A percentile compares a stretch with the other conserved stretches of the same genome.
Conservation (phyloP, 2,888 invertebrate species). For the Gymnosoma rotundatum region DNA sequence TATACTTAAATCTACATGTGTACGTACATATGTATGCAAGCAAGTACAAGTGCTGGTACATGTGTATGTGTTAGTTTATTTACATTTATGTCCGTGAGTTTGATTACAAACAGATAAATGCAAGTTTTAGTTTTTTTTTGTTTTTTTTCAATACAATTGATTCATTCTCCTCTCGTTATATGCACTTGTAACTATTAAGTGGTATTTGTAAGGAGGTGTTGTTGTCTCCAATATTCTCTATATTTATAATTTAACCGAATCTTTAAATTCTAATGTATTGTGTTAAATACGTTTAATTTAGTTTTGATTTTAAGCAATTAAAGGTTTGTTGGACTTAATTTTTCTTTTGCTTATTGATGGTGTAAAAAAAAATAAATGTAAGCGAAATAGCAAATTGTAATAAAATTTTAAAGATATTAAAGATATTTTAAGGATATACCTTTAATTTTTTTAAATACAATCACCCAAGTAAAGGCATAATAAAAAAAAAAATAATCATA, state of each 20-base stretch:
- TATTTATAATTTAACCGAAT: constrained; percentile 47
- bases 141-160: constrained; percentile 1
- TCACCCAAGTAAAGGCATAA: not conserved
- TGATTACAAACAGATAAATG: constrained; percentile 66
- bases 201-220: constrained; percentile 60
- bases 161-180: constrained; percentile 41
- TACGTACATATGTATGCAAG: not conserved
- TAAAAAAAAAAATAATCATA: not conserved
- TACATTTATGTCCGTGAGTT: constrained; percentile 63
- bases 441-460: not conserved
- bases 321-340: constrained; percentile 35
- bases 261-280: constrained; percentile 67
- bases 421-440: not conserved
- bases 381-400: not conserved
- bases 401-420: not conserved
- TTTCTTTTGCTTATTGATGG: not conserved
- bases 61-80: constrained; percentile 39
- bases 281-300: constrained; percentile 60
- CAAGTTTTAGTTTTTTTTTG: constrained; percentile 31
- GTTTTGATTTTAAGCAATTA: constrained; percentile 66
- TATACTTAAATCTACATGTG: not conserved
- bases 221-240: constrained; percentile 27
- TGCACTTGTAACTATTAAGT: constrained; percentile 27
- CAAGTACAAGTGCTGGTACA: too few relatives aligned
- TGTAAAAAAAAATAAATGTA: not conserved